Base-by-base conservation (phyloP, 2,113 vertebrate genomes). In the Sceloporus tristichus region DNA sequence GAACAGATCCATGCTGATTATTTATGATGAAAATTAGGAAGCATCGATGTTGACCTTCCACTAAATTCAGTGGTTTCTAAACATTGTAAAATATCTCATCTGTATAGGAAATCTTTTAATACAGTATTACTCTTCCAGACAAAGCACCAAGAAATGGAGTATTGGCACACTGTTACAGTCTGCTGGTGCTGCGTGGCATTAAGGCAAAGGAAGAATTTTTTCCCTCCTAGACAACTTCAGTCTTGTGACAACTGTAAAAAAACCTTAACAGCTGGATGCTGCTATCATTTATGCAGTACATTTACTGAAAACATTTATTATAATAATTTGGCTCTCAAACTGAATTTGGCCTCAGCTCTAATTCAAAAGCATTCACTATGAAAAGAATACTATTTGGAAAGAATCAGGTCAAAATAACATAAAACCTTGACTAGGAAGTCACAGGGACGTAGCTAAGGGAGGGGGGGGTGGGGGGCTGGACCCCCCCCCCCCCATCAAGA, bases 31-130 rank as follows among this genome's bases (percentile, higher is more conserved):
- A 68, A 9, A 23, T 53, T 34, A 78, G 59, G 16, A 85, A 29
- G 5, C 23, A 19, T 25, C 11, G 53, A 29, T 48, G 48, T 34
- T 34, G 27, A 21, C 9, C 68, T 79, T 79, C 27, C 40, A 65
- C 77, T 66, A 54, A 53, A 74, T 73, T 34, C n/a, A n/a, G 40
- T 71, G 42, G 27, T 9, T 86, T 86, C 59, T 10, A 68, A 8
- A 3, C 62, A 84, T 3, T 38, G 21, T 70, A 40, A 62, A 40
- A 70, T 65, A 56, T 78, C 65, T 77, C 59, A 68, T 83, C 25
- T 68, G 62, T 83, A 68, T 38, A 88, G n/a, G 80, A 88, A 83
- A 83, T n/a, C 29, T 38, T 83, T 68, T 77, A 77, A 56, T 53
- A 34, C 34, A 34, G 34, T 34, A 29, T n/a, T 56, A 38, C 53